A percentile compares a stretch with the other conserved stretches of the same genome.
These are phyloP conservation scores for Cinclus cinclus DNA, from an alignment of 2,113 vertebrate species.

Conservation along the genomic window DNA sequence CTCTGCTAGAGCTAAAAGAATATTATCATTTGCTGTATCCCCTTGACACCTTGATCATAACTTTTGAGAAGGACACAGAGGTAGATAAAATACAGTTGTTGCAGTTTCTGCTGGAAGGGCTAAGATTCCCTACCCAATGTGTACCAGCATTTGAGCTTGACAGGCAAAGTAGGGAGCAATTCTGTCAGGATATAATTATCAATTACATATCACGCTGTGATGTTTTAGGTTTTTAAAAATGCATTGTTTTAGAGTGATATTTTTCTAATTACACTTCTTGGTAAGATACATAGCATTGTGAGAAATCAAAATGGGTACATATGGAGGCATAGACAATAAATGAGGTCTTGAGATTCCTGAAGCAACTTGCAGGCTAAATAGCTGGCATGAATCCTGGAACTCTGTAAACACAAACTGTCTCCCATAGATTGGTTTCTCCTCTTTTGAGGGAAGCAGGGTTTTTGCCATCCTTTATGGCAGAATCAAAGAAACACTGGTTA, in stretches of 20 bases:
- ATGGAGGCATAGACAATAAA: not conserved
- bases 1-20: not conserved
- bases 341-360: not conserved
- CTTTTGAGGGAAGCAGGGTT: not conserved
- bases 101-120: not conserved
- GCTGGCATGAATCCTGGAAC: not conserved
- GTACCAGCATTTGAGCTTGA: not conserved
- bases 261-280: not conserved
- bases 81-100: not conserved
- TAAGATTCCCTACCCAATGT: not conserved
- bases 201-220: not conserved
- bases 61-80: not conserved
- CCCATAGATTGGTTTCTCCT: not conserved
- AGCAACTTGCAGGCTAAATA: not conserved
- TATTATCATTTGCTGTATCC: not conserved
- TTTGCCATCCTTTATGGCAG: not conserved
- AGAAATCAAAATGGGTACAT: not conserved
- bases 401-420: not conserved
- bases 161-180: not conserved
- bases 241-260: not conserved
- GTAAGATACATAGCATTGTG: not conserved
- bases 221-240: not conserved
- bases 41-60: not conserved
- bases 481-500: not conserved
- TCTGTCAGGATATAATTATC: not conserved